Evolutionary conservation across 2,113 vertebrate genomes (phyloP).

Genomic region (Gila orcuttii): DNA sequence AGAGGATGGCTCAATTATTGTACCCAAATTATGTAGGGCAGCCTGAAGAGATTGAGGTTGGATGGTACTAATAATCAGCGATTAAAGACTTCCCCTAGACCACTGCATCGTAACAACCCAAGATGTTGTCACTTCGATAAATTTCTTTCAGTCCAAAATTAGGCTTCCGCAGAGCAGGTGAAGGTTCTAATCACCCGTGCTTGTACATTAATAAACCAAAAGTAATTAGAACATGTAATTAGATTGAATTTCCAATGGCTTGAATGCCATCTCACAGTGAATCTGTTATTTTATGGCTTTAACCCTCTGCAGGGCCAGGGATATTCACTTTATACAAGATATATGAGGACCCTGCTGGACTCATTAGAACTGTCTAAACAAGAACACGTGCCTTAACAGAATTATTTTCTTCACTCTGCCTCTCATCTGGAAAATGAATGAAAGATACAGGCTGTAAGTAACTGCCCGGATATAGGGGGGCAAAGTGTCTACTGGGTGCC

Average conservation of each 20-base stretch:
- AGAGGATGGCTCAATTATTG: conserved; percentile 66
- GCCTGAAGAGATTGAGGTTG: conserved; percentile 40
- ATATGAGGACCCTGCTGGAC: neutral
- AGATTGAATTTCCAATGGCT: neutral
- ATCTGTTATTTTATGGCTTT: neutral
- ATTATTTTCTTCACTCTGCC: neutral
- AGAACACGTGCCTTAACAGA: conserved; percentile 30
- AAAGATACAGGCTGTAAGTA: neutral
- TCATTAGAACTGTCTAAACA: conserved; percentile 32
- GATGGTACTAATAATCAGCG: conserved; percentile 48
- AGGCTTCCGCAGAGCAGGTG: neutral
- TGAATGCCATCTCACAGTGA: neutral
- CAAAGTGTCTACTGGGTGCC: conserved; percentile 32
- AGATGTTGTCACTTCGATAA: neutral
- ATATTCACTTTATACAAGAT: neutral
- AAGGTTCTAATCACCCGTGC: neutral
- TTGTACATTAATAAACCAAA: neutral
- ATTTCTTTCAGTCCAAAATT: neutral
- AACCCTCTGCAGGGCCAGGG: neutral
- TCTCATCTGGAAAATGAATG: conserved; percentile 51
- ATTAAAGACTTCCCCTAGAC: conserved; percentile 68
- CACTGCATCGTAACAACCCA: neutral
- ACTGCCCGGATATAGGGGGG: neutral
- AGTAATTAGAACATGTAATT: neutral
- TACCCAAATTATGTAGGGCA: conserved; percentile 60